phyloP scores from a whole-genome alignment of 2,888 invertebrate genomes.

The Eristalinus sepulchralis region DNA sequence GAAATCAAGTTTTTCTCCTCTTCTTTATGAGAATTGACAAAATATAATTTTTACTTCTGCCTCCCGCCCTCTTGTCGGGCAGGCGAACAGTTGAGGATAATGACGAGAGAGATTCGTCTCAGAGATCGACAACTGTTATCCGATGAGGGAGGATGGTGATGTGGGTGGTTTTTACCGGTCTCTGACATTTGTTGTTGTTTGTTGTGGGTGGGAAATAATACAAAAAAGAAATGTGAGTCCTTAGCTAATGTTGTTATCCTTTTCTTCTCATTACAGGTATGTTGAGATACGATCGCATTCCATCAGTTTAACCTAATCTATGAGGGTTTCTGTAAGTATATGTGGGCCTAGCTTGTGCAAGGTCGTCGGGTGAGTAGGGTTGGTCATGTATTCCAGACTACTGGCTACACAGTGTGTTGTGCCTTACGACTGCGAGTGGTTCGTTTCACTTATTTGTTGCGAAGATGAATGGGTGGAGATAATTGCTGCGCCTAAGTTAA shows the following conservation, averaged over 20 bases:
- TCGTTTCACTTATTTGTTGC: background rate
- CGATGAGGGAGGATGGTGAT: background rate
- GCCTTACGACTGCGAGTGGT: background rate
- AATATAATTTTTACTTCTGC: conserved; percentile 40
- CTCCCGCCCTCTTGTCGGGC: background rate
- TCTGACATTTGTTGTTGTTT: conserved; percentile 30
- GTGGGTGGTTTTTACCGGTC: background rate
- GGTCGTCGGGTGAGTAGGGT: background rate
- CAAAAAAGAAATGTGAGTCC: background rate
- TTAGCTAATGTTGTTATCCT: background rate
- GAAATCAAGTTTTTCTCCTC: conserved; percentile 54
- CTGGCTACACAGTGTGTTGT: background rate
- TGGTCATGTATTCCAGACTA: background rate
- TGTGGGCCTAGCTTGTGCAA: background rate
- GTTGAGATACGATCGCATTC: conserved; percentile 8
- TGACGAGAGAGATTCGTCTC: conserved; percentile 23
- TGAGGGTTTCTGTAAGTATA: background rate
- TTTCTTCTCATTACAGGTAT: conserved; percentile 41
- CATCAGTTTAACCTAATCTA: background rate
- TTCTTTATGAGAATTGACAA: conserved; percentile 44
- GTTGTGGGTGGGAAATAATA: background rate
- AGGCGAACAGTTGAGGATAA: conserved; percentile 12
- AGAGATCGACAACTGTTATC: conserved; percentile 20
- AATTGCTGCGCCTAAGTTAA: background rate
- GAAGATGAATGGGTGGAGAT: background rate